Evolutionary conservation across 1,140 invertebrate species (phyloP).

Genomic region (Pachypsylla venusta): DNA sequence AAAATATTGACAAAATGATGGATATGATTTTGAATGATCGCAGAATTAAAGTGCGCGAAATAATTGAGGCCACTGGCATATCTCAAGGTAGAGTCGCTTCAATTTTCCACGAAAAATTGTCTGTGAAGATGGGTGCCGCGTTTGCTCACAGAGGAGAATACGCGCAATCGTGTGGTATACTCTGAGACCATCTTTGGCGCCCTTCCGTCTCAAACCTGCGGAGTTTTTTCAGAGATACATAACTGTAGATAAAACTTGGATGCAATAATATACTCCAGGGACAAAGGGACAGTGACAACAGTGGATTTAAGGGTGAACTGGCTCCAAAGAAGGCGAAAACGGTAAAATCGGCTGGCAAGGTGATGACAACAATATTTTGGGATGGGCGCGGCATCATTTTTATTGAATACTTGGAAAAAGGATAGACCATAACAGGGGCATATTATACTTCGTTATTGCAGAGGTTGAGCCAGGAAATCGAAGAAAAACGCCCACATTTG

Average conservation of each 20-base stretch:
- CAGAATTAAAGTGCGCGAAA: conserved; percentile 2
- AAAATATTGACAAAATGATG: conserved; percentile 21
- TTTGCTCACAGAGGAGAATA: no score
- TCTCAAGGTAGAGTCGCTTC: not conserved
- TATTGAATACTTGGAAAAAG: conserved; percentile 34
- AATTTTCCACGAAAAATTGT: no score
- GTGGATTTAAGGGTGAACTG: not conserved
- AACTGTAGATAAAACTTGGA: conserved; percentile 29
- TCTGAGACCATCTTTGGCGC: no score
- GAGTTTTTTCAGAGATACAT: conserved; percentile 22
- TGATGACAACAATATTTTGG: conserved; percentile 28
- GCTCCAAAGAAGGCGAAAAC: conserved; percentile 21
- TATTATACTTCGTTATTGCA: conserved; percentile 22
- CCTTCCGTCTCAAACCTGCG: not conserved
- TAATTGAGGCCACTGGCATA: conserved; percentile 5
- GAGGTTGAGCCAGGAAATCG: conserved; percentile 18
- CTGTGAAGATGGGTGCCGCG: no score
- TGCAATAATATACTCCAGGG: conserved; percentile 27
- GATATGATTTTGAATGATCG: not conserved
- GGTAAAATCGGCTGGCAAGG: no score
- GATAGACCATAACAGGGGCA: conserved; percentile 29
- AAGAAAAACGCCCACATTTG: conserved; percentile 24
- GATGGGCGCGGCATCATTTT: conserved; percentile 28
- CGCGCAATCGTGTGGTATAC: no score
- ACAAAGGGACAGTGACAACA: conserved; percentile 28